A percentile compares a stretch with the other conserved stretches of the same genome.
Evolutionary conservation across 2,888 invertebrate species (phyloP).

Genomic region (Ellobium chinense): DNA sequence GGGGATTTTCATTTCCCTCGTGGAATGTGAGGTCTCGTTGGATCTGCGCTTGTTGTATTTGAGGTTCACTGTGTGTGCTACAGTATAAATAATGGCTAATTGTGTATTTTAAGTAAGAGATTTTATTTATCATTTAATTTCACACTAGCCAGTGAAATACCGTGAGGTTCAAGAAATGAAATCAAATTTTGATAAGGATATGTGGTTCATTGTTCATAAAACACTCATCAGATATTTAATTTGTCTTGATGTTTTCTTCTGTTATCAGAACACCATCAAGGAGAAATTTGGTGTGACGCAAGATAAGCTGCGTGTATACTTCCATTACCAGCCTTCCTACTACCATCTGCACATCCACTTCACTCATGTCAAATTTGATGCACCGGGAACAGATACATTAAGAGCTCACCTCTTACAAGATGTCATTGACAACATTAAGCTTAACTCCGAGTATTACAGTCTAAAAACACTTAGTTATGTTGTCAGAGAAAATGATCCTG

Average conservation of each 20-base stretch:
- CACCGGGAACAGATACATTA: conserved; percentile 87
- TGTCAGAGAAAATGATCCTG: conserved; percentile 86
- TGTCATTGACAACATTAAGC: conserved; percentile 93
- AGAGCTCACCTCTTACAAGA: conserved; percentile 92
- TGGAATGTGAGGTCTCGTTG: too few relatives aligned
- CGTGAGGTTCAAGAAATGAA: too few relatives aligned
- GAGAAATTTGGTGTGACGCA: conserved; percentile 87
- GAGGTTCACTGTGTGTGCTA: too few relatives aligned
- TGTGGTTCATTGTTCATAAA: too few relatives aligned
- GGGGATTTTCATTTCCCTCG: too few relatives aligned
- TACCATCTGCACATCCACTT: conserved; percentile 98
- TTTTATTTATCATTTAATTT: too few relatives aligned
- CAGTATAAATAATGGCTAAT: too few relatives aligned
- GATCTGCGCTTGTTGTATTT: too few relatives aligned
- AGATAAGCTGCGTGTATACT: conserved; percentile 87
- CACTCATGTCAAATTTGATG: conserved; percentile 82
- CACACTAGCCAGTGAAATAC: too few relatives aligned
- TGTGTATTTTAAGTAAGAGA: too few relatives aligned
- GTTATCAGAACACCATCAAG: conserved; percentile 85
- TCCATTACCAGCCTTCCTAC: conserved; percentile 98
- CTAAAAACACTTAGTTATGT: conserved; percentile 89
- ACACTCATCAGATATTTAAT: too few relatives aligned
- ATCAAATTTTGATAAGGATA: too few relatives aligned
- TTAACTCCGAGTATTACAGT: conserved; percentile 90
- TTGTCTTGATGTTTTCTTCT: conserved; percentile 10